Evolutionary conservation across 2,797 vertebrate species (phyloP), one percentile per base, ranked within the genome.

Genomic region (Pantherophis vulpinus): DNA sequence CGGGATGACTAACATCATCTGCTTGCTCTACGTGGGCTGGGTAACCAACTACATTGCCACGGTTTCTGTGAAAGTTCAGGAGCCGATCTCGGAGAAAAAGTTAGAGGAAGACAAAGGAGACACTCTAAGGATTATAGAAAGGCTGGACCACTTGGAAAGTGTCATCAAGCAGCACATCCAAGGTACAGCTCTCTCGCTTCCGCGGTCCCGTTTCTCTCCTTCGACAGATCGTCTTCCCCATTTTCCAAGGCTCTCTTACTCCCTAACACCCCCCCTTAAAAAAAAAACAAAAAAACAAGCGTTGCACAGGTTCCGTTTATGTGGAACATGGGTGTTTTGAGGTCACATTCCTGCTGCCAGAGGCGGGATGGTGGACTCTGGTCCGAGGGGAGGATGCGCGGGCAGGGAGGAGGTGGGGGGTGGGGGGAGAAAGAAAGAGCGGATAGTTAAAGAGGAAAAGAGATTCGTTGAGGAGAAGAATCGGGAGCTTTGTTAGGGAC

Each of bases 151-250:
- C 89, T 98, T 99, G 98, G 99, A 99, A 97, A 99, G 98, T 96
- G 99, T 99, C 96, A 99, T 99, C 97, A 99, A 99, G 97, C 99
- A 99, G 97, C 99, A 99, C 96, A 99, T 99, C 89, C 99, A 99
- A 99, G 99, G 99, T 99, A 98, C 92, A 51, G 89, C 55, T 58
- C 59, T 59, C 90, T 63, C 90, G 37, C 61, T 1, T 58, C 91
- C 51, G 25, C 14, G 90, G 8, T 58, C 18, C n/a, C 18, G 25
- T 29, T 13, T 29, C 29, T 5, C 54, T 23, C 37, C 74, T 79
- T 79, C 32, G 70, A 20, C 16, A 79, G 70, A 42, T 20, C 32
- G 6, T 2, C 27, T 79, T 6, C 13, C n/a, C 16, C 14, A 3
- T 11, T 54, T 23, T 20, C 23, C 5, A 29, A 1, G 66, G 91